Percentiles rank a stretch among this genome's conserved stretches.
Conservation (phyloP, 2,113 vertebrate genomes). For the Odontesthes bonariensis region DNA sequence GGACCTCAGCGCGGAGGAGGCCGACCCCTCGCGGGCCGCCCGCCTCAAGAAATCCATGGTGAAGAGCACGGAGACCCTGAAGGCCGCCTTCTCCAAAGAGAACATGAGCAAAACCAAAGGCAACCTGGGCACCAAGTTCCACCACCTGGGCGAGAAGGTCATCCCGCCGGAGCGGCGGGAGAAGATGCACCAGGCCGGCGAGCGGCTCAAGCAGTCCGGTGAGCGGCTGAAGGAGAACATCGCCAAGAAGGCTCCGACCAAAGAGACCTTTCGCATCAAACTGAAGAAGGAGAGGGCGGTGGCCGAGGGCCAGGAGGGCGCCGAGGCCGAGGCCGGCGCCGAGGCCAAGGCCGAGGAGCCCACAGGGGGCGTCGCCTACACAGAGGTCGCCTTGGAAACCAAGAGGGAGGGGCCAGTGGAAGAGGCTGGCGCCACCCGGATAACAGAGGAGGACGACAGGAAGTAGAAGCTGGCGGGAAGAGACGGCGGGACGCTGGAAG, state of each 20-base stretch:
- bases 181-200: conserved; percentile 91
- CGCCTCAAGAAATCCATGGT: conserved; percentile 91
- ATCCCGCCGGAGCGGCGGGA: conserved; percentile 93
- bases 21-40: conserved; percentile 83
- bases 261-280: conserved; percentile 89
- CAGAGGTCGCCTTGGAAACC: conserved; percentile 86
- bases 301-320: conserved; percentile 87
- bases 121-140: conserved; percentile 92
- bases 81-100: conserved; percentile 96
- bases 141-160: conserved; percentile 92
- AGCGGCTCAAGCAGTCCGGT: conserved; percentile 89
- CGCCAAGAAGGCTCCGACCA: conserved; percentile 89
- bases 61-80: conserved; percentile 91
- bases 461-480: conserved; percentile 62
- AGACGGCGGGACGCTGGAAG: background rate
- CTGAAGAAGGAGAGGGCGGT: conserved; percentile 89
- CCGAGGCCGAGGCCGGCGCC: conserved; percentile 65
- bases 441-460: conserved; percentile 77
- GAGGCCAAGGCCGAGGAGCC: conserved; percentile 69
- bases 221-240: conserved; percentile 93
- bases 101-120: conserved; percentile 93
- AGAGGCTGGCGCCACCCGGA: conserved; percentile 70
- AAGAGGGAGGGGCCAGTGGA: conserved; percentile 85
- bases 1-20: conserved; percentile 88
- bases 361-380: conserved; percentile 80